These are phyloP conservation scores for Drosophila dives DNA, from an alignment of 2,888 invertebrate genomes.

Conservation along the genomic window DNA sequence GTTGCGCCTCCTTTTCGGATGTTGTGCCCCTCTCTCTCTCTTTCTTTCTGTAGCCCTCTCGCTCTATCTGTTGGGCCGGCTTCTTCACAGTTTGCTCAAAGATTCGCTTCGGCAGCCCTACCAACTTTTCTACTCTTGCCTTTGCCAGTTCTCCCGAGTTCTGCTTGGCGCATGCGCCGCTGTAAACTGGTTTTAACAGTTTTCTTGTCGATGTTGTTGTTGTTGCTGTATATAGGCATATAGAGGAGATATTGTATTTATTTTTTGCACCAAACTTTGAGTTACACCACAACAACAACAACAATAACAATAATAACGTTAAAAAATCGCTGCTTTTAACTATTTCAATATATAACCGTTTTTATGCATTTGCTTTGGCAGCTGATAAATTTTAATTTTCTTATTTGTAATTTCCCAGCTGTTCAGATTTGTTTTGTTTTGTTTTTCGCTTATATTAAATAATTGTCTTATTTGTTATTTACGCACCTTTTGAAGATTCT, in stretches of 20 bases:
- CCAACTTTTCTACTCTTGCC: constrained; percentile 55
- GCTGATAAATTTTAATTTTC: constrained; percentile 41
- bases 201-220: constrained; percentile 45
- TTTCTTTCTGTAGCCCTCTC: too few species aligned
- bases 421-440: constrained; percentile 20
- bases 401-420: constrained; percentile 47
- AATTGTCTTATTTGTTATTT: constrained; percentile 17
- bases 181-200: constrained; percentile 72
- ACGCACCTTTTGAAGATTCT: constrained; percentile 49
- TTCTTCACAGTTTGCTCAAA: constrained; percentile 72
- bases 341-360: constrained; percentile 11
- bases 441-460: constrained; percentile 5
- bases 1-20: constrained; percentile 58
- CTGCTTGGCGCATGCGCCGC: constrained; percentile 66
- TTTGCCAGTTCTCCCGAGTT: constrained; percentile 37
- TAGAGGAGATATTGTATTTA: constrained; percentile 42
- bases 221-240: constrained; percentile 26
- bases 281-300: constrained; percentile 34
- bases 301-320: constrained; percentile 1
- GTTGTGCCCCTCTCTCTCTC: constrained; percentile 14
- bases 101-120: constrained; percentile 71
- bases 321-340: constrained; percentile 4
- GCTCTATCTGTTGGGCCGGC: constrained; percentile 45
- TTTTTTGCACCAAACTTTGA: constrained; percentile 51
- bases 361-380: constrained; percentile 39